phyloP scores from a whole-genome alignment of 1,140 invertebrate species.

The Bombus soroeensis region DNA sequence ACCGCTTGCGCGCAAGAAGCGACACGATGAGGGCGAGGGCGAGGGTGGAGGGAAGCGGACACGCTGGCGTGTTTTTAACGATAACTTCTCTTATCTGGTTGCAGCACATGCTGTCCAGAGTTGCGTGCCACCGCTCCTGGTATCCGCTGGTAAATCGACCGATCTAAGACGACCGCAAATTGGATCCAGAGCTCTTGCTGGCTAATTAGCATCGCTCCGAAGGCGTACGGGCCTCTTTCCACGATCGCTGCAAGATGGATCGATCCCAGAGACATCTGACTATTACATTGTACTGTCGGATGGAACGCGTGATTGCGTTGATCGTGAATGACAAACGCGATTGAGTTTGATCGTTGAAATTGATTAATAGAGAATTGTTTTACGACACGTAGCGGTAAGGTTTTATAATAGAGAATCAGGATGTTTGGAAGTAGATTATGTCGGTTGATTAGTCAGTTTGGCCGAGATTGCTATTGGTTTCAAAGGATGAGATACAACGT shows the following conservation, averaged over 20 bases:
- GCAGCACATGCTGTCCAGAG: constrained; percentile 63
- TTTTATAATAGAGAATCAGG: background rate
- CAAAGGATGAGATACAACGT: background rate
- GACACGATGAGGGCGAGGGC: background rate
- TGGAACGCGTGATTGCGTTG: background rate
- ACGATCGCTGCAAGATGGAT: background rate
- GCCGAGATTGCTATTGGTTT: no score
- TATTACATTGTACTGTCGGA: background rate
- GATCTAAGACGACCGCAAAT: constrained; percentile 57
- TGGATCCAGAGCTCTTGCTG: constrained; percentile 41
- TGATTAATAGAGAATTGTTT: background rate
- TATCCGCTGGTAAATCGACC: constrained; percentile 62
- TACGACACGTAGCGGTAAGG: background rate
- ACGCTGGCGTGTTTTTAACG: constrained; percentile 67
- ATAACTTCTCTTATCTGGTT: constrained; percentile 66
- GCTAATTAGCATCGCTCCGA: background rate
- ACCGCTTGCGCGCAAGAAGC: constrained; percentile 33
- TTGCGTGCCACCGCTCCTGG: constrained; percentile 49
- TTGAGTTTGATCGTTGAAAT: background rate
- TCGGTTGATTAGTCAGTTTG: background rate
- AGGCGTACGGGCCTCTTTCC: background rate
- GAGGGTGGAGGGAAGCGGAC: background rate
- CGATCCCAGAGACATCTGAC: background rate
- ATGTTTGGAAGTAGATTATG: background rate
- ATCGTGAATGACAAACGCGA: background rate